Evolutionary conservation across 1,140 invertebrate genomes (phyloP), one percentile per base, ranked within the genome.

Genomic region (Zaprionus vittiger): DNA sequence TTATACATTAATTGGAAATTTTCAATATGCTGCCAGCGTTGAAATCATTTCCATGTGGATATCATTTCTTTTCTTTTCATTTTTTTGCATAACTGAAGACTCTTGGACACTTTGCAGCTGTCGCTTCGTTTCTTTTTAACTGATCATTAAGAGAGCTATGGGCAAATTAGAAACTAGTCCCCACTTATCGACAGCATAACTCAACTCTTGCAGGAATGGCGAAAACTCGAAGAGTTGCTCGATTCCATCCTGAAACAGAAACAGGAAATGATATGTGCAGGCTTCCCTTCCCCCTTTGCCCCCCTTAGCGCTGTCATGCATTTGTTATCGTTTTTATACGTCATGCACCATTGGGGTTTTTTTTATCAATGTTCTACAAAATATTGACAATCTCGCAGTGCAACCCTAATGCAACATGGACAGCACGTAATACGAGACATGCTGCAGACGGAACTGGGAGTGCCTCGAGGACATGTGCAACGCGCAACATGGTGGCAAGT

Each of bases 121-220:
- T 60, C 66, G 56, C 12, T 69, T 69, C 44, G 28, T 7, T 62
- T 47, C 41, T 17, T 47, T 47, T 31, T 17, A 47, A 22, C 49
- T 31, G 65, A 87, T 87, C 77, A 74, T 77, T 83, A 69, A 77
- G 31, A 41, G 66, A 41, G 66, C 77, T 68, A 37, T 37, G 62
- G 77, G 77, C 73, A 86, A 83, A 85, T 83, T 87, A 73, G 80
- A 86, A 85, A 86, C 80, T 78, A 81, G 64, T 52, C 49, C 26
- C 44, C 63, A 31, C 14, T 54, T 57, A 73, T 54, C 59, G 71
- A 68, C 56, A 61, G 55, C 56, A 24, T 52, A 52, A 24, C 20
- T 22, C 47, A 49, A 22, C 20, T 52, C 20, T 52, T 20, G 15
- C 38, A 41, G 38, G 47, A 52, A 20, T 49, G 47, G 9, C 5